Conservation (phyloP, 2,113 vertebrate species). For the Notothenia coriiceps region DNA sequence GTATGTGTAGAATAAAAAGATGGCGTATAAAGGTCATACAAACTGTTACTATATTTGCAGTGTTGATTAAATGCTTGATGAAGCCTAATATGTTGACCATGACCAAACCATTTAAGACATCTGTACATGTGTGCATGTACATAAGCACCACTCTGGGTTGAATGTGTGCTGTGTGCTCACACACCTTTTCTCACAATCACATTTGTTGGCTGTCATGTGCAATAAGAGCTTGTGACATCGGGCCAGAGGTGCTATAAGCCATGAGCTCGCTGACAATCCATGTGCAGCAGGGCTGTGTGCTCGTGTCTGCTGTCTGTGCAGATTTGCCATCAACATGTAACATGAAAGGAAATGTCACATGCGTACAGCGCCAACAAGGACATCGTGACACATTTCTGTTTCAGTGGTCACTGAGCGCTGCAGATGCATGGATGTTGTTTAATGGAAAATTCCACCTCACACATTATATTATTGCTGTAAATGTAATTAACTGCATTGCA, state of each 20-base stretch:
- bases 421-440: not conserved
- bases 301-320: conserved; percentile 42
- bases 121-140: not conserved
- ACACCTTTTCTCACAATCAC: conserved; percentile 35
- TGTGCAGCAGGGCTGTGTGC: conserved; percentile 11
- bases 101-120: not conserved
- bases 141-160: not conserved
- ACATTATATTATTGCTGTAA: not conserved
- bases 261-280: conserved; percentile 58
- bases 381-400: conserved; percentile 28
- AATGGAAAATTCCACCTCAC: not conserved
- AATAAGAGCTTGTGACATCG: conserved; percentile 34
- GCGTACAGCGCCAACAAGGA: conserved; percentile 22
- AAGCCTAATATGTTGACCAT: not conserved
- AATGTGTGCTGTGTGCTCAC: not conserved
- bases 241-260: conserved; percentile 32
- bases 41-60: not conserved
- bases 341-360: conserved; percentile 44
- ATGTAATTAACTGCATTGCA: not conserved
- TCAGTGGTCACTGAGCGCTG: not conserved
- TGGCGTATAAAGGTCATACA: not conserved
- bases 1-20: not conserved
- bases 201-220: conserved; percentile 43
- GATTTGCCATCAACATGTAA: conserved; percentile 49
- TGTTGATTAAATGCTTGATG: not conserved